A percentile compares a stretch with the other conserved stretches of the same genome.
phyloP scores from a whole-genome alignment of 2,797 vertebrate species.

The Halcyon chelicuti region DNA sequence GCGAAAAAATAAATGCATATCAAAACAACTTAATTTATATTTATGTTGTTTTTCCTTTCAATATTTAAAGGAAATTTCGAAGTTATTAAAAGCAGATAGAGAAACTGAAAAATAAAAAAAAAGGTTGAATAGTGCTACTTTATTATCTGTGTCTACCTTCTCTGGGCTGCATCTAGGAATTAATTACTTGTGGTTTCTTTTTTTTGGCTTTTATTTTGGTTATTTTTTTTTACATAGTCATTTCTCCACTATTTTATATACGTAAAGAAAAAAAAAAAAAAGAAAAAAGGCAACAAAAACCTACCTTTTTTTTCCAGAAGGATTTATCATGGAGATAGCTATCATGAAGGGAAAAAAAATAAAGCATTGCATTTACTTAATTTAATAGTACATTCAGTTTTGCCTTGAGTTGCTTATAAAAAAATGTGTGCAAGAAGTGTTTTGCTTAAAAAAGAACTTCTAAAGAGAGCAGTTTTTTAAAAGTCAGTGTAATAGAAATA shows the following conservation, averaged over 20 bases:
- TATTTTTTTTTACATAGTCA: not conserved
- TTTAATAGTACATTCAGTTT: not conserved
- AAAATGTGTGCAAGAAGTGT: not conserved
- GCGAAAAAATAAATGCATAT: not conserved
- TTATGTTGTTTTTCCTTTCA: not conserved
- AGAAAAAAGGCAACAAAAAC: not conserved
- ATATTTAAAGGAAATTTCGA: not conserved
- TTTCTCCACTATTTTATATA: not conserved
- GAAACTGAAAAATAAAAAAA: slow-evolving; percentile 20
- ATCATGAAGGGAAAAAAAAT: not conserved
- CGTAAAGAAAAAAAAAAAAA: not conserved
- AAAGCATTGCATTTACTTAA: not conserved
- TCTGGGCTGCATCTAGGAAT: not conserved
- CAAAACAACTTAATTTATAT: not conserved
- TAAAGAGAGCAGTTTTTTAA: not conserved
- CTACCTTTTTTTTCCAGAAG: not conserved
- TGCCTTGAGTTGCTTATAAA: not conserved
- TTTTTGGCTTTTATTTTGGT: not conserved
- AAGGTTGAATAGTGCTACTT: not conserved
- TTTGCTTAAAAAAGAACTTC: not conserved
- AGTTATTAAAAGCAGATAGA: not conserved
- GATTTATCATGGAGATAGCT: not conserved
- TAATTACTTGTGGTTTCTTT: not conserved
- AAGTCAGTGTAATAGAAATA: not conserved
- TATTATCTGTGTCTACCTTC: not conserved